Evolutionary conservation across 2,888 invertebrate species (phyloP), one percentile per base, ranked within the genome.

Genomic region (Andrena trimmerana): DNA sequence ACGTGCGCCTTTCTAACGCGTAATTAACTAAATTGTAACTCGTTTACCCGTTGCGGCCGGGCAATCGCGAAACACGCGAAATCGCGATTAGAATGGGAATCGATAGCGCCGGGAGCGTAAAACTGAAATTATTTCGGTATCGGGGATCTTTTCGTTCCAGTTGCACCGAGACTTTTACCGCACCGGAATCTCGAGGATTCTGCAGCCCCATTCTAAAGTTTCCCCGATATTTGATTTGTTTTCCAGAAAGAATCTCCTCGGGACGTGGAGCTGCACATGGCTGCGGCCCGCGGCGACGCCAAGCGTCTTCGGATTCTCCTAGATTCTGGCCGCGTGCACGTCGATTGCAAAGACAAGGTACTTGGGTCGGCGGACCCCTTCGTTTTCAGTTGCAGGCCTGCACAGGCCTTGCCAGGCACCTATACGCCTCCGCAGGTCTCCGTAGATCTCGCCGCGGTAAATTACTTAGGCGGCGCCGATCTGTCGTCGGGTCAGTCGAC

Each of bases 301-400:
- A 96, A 96, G 75, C 95, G 96, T 84, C 95, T 99, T 86, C 96
- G 96, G 86, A 96, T 96, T 90, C 96, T 98, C 77, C 95, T 99
- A 85, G 98, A 98, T 94, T 98, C 97, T 50, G 99, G 98, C 83
- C 97, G 98, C 93, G 98, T 99, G 72, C 98, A 99, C 95, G 98
- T 98, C 67, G 99, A 99, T 95, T 98, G 98, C 91, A 97, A 97
- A 93, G 99, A 99, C 94, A 97, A 98, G 96, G 99, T 98, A 94
- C 52, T 20, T 20, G 10, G 95, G 95, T 91, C 67, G 13, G 48
- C 10, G 52, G 24, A 27, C 54, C 16, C 13, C 13, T 31, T 29
- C 31, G 27, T 65, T 52, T 5, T 24, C 36, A 42, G 42, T 42
- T 5, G 54, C 48, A 20, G 48, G 36, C 33, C 8, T 54, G n/a